These are phyloP conservation scores for Phrixothrix hirtus DNA, from an alignment of 2,888 invertebrate species.

Conservation along the genomic window DNA sequence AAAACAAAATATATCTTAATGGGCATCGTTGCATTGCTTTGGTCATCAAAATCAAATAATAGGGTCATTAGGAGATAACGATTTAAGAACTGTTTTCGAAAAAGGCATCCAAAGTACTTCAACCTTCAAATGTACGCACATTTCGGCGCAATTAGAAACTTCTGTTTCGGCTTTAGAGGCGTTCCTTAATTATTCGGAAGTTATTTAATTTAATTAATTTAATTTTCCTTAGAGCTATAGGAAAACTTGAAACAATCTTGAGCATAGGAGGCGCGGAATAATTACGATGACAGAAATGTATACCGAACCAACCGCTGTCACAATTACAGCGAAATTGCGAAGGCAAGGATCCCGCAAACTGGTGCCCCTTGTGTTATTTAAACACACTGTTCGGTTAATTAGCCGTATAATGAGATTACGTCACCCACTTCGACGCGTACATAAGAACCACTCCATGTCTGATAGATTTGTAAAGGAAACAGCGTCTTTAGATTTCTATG, in stretches of 20 bases:
- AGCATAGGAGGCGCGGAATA: slow-evolving; percentile 20
- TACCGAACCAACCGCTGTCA: slow-evolving; percentile 25
- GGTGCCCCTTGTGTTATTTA: slow-evolving; percentile 28
- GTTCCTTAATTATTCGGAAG: slow-evolving; percentile 22
- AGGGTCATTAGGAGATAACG: too few relatives aligned
- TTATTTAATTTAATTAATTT: slow-evolving; percentile 30
- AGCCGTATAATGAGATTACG: slow-evolving; percentile 29
- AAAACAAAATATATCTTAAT: too few relatives aligned
- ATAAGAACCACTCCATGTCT: too few relatives aligned
- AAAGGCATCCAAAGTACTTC: too few relatives aligned
- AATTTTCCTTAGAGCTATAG: slow-evolving; percentile 22
- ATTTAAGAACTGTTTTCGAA: too few relatives aligned
- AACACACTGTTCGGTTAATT: slow-evolving; percentile 28
- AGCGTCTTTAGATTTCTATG: too few relatives aligned
- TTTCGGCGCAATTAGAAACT: too few relatives aligned
- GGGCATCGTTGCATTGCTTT: too few relatives aligned
- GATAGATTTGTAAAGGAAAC: too few relatives aligned
- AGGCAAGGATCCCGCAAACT: slow-evolving; percentile 26
- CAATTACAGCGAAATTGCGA: slow-evolving; percentile 26
- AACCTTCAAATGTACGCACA: too few relatives aligned
- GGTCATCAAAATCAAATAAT: too few relatives aligned
- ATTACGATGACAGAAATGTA: slow-evolving; percentile 27
- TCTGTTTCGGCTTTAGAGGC: slow-evolving; percentile 4
- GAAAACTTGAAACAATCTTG: slow-evolving; percentile 21
- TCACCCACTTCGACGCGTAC: too few relatives aligned